phyloP scores from a whole-genome alignment of 1,140 invertebrate species.

The Papilio polyxenes region DNA sequence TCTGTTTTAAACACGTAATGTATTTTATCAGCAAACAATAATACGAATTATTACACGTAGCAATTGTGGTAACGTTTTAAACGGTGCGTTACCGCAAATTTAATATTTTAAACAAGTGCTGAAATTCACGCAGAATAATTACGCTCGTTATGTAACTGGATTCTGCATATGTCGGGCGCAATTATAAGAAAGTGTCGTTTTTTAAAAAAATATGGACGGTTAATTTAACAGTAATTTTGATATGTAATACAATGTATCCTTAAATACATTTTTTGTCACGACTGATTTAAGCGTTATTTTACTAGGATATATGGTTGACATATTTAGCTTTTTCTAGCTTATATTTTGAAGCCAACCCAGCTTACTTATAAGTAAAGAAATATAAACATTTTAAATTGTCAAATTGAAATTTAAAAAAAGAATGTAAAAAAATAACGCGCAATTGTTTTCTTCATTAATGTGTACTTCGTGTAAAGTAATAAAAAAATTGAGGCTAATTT shows the following conservation, averaged over 20 bases:
- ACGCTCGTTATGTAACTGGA: neutral
- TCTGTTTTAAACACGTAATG: neutral
- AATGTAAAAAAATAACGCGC: neutral
- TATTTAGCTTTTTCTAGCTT: too few relatives aligned
- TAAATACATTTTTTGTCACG: neutral
- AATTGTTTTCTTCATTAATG: neutral
- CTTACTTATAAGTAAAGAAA: too few relatives aligned
- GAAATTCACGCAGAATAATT: constrained; percentile 10
- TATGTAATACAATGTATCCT: neutral
- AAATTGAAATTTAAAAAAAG: too few relatives aligned
- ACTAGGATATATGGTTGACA: too few relatives aligned
- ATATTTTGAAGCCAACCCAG: too few relatives aligned
- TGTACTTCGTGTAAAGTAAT: neutral
- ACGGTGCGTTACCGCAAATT: neutral
- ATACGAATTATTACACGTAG: neutral
- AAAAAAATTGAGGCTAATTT: constrained; percentile 4
- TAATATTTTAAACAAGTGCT: constrained; percentile 6
- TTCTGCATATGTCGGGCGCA: neutral
- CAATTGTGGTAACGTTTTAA: neutral
- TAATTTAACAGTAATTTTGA: neutral
- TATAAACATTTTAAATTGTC: too few relatives aligned
- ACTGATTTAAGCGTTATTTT: too few relatives aligned
- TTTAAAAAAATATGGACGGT: neutral
- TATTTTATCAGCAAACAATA: neutral
- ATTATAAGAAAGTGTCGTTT: neutral